Base-by-base conservation (phyloP, 2,797 vertebrate genomes). In the Harpagifer antarcticus region DNA sequence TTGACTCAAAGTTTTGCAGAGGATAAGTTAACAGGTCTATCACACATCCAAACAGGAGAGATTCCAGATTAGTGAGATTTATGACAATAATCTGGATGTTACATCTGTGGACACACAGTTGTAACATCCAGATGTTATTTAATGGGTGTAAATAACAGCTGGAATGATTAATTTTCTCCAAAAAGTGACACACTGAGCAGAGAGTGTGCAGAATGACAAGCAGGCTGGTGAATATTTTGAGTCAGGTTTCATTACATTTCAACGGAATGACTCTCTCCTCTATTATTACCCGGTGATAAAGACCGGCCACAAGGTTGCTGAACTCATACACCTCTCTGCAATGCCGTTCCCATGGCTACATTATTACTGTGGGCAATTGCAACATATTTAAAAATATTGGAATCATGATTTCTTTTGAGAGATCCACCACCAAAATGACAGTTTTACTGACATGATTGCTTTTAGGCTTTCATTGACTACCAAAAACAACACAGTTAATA, bases 201-300 rank as follows among this genome's bases (percentile, higher is more conserved):
- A 63, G 70, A 48, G 77, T 79, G 78, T 42, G 19, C 64, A 43
- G 92, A 90, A 92, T 93, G 67, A 74, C 53, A 84, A 89, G 76
- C 27, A 75, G 77, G 58, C 3, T 0, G 53, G 48, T 67, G 76
- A 88, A 88, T 87, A 77, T 76, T 78, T 84, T 5, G 68, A 93
- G 93, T 94, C 93, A 91, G 73, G 87, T 93, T 92, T 89, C 75
- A 92, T 93, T 93, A 92, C n/a, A n/a, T n/a, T n/a, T 90, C 83
- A 79, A 61, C 69, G 53, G 85, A 91, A 93, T 93, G 92, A 92
- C 91, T 93, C 93, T 92, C 70, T 63, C 10, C 43, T 72, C 68
- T 61, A 74, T 74, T 89, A 85, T 88, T 91, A 85, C 23, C 66
- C 79, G 54, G 76, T 17, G 76, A 85, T 84, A 68, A 84, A 85